A percentile compares a stretch with the other conserved stretches of the same genome.
Evolutionary conservation across 1,140 invertebrate species (phyloP).

Genomic region (Nasonia longicornis): DNA sequence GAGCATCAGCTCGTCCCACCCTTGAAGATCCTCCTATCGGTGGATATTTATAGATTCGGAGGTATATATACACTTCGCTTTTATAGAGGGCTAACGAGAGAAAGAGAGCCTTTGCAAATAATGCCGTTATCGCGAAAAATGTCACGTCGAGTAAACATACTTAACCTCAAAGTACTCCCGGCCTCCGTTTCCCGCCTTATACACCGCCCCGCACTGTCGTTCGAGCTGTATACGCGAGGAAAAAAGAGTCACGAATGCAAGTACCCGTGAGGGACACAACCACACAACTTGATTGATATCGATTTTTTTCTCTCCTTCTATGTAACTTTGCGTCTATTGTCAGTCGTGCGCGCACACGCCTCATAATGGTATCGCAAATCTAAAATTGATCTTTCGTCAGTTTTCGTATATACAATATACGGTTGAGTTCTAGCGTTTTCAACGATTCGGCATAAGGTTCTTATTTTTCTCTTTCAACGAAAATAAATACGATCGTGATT

Average conservation of each 20-base stretch:
- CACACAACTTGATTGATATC: constrained; percentile 17
- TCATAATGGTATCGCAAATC: neutral
- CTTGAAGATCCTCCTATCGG: neutral
- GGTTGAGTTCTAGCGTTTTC: too few species aligned
- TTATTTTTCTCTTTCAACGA: constrained; percentile 2
- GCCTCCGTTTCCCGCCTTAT: neutral
- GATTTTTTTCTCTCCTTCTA: neutral
- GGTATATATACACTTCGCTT: constrained; percentile 10
- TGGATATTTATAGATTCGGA: constrained; percentile 26
- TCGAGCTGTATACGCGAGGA: neutral
- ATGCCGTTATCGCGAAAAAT: constrained; percentile 44
- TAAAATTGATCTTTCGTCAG: neutral
- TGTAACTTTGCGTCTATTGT: neutral
- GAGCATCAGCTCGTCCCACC: neutral
- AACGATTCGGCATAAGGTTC: neutral
- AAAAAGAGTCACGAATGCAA: constrained; percentile 1
- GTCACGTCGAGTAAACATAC: constrained; percentile 38
- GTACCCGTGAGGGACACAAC: neutral
- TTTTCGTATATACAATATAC: neutral
- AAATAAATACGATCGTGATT: neutral
- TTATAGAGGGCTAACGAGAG: constrained; percentile 15
- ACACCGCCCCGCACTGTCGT: neutral
- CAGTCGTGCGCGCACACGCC: constrained; percentile 3
- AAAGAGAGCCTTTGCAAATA: constrained; percentile 29
- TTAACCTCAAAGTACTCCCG: neutral